Evolutionary conservation across 1,140 invertebrate species (phyloP).

Genomic region (Drosophila watanabei): DNA sequence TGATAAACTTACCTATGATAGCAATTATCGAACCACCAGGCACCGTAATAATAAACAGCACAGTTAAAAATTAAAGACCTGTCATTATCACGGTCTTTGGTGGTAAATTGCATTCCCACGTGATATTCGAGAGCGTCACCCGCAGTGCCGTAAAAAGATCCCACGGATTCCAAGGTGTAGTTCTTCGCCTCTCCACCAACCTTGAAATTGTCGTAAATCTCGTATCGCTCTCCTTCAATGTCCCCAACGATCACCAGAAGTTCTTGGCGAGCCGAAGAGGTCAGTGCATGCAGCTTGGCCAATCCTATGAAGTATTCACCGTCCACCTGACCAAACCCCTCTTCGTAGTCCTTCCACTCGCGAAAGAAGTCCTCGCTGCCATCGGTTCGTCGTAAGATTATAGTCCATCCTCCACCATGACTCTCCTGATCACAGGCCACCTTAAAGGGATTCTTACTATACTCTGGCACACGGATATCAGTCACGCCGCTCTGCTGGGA

Average conservation of each 20-base stretch:
- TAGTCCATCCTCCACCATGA: conserved; percentile 4
- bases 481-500: neutral
- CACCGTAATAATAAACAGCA: neutral
- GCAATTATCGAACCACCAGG: neutral
- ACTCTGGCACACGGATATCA: neutral
- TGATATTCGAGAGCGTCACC: neutral
- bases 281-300: neutral
- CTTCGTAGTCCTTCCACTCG: neutral
- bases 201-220: neutral
- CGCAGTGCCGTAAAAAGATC: neutral
- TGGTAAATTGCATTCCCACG: neutral
- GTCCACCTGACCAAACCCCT: neutral
- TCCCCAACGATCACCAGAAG: neutral
- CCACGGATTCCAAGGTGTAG: conserved; percentile 1
- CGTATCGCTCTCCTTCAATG: neutral
- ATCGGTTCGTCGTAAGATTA: neutral
- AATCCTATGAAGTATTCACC: conserved; percentile 3
- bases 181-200: neutral
- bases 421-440: conserved; percentile 8
- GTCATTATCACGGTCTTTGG: neutral
- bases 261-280: neutral
- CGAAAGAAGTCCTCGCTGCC: conserved; percentile 4
- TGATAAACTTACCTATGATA: neutral
- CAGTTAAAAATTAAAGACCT: neutral
- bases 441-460: neutral